Conservation (phyloP, 1,140 invertebrate species). For the Coelopa frigida region DNA sequence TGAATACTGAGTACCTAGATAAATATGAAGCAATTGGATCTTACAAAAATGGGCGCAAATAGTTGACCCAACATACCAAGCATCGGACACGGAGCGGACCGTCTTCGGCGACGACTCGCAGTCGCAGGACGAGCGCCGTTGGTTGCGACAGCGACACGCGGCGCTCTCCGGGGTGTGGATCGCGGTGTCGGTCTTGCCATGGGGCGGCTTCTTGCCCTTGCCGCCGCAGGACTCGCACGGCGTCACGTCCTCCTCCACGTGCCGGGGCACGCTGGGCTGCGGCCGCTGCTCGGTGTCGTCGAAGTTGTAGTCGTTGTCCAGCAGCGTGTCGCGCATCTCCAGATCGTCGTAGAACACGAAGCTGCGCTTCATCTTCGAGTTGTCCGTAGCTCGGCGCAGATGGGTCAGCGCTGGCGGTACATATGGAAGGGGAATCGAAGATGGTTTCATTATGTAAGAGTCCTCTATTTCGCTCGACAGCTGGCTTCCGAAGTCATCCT, state of each 20-base stretch:
- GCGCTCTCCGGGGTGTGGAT: not conserved
- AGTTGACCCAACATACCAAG: constrained; percentile 4
- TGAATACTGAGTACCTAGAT: constrained; percentile 16
- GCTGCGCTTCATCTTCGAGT: constrained; percentile 4
- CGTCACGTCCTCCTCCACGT: constrained; percentile 2
- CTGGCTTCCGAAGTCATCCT: not conserved
- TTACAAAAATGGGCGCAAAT: constrained; percentile 1
- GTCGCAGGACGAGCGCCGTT: not conserved
- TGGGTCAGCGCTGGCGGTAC: too few species aligned
- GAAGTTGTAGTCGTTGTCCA: constrained; percentile 1
- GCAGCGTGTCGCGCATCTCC: not conserved
- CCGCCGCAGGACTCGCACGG: constrained; percentile 7
- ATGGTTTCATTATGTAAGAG: not conserved
- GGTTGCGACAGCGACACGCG: not conserved
- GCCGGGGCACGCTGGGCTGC: not conserved
- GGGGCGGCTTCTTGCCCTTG: constrained; percentile 2
- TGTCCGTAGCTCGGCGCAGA: too few species aligned
- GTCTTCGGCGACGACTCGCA: not conserved
- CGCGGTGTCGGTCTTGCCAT: not conserved
- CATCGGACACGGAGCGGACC: constrained; percentile 2
- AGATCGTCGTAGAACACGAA: not conserved
- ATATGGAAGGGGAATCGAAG: too few species aligned
- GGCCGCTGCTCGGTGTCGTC: not conserved
- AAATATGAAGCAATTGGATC: not conserved
- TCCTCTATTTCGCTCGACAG: constrained; percentile 1